Conservation (phyloP, 2,113 vertebrate species). For the Mesoclemmys tuberculata region DNA sequence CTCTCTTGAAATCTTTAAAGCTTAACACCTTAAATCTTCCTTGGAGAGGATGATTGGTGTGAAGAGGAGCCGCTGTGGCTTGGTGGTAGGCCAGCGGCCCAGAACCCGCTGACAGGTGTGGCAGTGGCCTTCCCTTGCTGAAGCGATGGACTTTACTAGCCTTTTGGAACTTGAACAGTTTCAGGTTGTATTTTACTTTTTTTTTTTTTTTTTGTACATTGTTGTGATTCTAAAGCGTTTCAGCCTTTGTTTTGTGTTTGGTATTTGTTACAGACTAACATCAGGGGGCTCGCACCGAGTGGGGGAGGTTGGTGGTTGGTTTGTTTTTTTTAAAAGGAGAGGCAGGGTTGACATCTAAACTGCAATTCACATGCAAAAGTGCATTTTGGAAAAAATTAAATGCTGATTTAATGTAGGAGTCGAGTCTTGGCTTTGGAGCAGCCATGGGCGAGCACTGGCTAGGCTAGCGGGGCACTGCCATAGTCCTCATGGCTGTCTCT, state of each 20-base stretch:
- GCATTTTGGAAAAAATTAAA: conserved; percentile 76
- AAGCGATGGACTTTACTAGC: conserved; percentile 79
- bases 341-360: conserved; percentile 48
- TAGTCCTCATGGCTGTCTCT: background rate
- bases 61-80: conserved; percentile 6
- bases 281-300: conserved; percentile 67
- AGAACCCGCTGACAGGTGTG: conserved; percentile 67
- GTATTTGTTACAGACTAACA: conserved; percentile 74
- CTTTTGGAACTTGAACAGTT: conserved; percentile 79
- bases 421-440: conserved; percentile 54
- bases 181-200: conserved; percentile 79
- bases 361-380: conserved; percentile 59
- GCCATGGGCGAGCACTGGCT: background rate
- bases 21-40: background rate
- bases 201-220: conserved; percentile 76
- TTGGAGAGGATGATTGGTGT: background rate
- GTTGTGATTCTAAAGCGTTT: conserved; percentile 83
- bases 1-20: conserved; percentile 21
- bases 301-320: conserved; percentile 33
- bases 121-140: conserved; percentile 65
- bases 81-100: conserved; percentile 54
- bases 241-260: conserved; percentile 70
- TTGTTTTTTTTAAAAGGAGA: conserved; percentile 36
- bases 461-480: background rate
- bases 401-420: conserved; percentile 59